A percentile compares a stretch with the other conserved stretches of the same genome.
Conservation (phyloP, 2,888 invertebrate genomes). For the Polymixis flavicincta region DNA sequence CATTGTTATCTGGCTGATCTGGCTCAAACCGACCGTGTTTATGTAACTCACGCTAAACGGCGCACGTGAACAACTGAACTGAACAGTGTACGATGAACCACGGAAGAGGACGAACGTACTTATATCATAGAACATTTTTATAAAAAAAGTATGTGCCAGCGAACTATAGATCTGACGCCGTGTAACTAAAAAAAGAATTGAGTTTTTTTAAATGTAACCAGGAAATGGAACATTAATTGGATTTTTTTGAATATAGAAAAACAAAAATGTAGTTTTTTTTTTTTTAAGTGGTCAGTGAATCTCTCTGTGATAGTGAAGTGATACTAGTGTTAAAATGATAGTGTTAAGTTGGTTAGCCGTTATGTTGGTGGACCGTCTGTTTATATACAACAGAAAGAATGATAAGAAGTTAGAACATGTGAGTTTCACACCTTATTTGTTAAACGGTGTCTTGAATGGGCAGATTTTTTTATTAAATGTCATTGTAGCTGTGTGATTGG, state of each 20-base stretch:
- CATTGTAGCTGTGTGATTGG: neutral
- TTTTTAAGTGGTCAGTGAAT: slow-evolving; percentile 57
- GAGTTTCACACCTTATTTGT: slow-evolving; percentile 61
- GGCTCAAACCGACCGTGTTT: slow-evolving; percentile 72
- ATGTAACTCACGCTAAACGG: slow-evolving; percentile 68
- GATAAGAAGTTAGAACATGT: slow-evolving; percentile 71
- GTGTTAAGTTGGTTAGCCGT: slow-evolving; percentile 82
- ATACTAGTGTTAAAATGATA: slow-evolving; percentile 83
- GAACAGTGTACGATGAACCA: slow-evolving; percentile 63
- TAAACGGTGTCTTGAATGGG: neutral
- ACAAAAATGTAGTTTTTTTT: slow-evolving; percentile 22
- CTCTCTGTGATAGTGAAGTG: slow-evolving; percentile 82
- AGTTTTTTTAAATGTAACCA: neutral
- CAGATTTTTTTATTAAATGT: neutral
- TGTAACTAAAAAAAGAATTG: neutral
- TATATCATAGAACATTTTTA: slow-evolving; percentile 39
- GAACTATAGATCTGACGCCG: slow-evolving; percentile 50
- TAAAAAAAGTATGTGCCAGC: slow-evolving; percentile 49
- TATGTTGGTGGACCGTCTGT: slow-evolving; percentile 61
- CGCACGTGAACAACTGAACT: too few species aligned
- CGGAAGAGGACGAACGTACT: slow-evolving; percentile 62
- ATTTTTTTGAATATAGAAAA: neutral
- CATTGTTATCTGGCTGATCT: slow-evolving; percentile 78
- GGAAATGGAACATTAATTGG: neutral
- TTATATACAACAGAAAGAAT: slow-evolving; percentile 66